A percentile compares a stretch with the other conserved stretches of the same genome.
These are phyloP conservation scores for Odontamblyopus rebecca DNA, from an alignment of 2,797 vertebrate species.

Conservation along the genomic window DNA sequence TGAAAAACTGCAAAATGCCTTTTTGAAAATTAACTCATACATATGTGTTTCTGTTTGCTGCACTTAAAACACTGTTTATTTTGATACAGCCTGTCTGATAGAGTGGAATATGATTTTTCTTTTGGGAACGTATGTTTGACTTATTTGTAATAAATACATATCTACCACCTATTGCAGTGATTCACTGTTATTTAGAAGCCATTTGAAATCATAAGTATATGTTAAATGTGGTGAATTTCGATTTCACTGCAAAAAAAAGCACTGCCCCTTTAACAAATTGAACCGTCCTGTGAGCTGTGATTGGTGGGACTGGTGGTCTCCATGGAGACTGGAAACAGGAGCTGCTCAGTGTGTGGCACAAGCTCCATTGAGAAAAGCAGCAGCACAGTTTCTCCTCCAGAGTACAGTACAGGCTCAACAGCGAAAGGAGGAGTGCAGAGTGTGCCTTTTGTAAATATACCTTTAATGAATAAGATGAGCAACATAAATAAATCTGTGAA, in stretches of 20 bases:
- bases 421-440: neutral
- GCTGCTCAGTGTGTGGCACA: constrained; percentile 68
- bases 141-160: constrained; percentile 87
- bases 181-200: constrained; percentile 69
- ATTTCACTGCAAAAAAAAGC: constrained; percentile 46
- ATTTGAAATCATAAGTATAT: constrained; percentile 8
- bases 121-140: constrained; percentile 83
- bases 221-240: constrained; percentile 13
- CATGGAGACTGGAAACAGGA: constrained; percentile 76
- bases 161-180: constrained; percentile 82
- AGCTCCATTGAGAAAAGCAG: constrained; percentile 61
- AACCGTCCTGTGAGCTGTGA: constrained; percentile 75
- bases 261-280: constrained; percentile 81
- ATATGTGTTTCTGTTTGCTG: constrained; percentile 85
- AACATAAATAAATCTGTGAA: neutral
- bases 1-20: constrained; percentile 84
- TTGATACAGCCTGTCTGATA: constrained; percentile 84
- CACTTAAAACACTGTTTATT: constrained; percentile 84
- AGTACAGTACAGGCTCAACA: neutral
- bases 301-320: constrained; percentile 74
- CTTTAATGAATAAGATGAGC: neutral
- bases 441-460: neutral
- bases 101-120: constrained; percentile 81
- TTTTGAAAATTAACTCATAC: constrained; percentile 80
- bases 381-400: neutral